Evolutionary conservation across 2,797 vertebrate species (phyloP).

Genomic region (Hipposideros larvatus): DNA sequence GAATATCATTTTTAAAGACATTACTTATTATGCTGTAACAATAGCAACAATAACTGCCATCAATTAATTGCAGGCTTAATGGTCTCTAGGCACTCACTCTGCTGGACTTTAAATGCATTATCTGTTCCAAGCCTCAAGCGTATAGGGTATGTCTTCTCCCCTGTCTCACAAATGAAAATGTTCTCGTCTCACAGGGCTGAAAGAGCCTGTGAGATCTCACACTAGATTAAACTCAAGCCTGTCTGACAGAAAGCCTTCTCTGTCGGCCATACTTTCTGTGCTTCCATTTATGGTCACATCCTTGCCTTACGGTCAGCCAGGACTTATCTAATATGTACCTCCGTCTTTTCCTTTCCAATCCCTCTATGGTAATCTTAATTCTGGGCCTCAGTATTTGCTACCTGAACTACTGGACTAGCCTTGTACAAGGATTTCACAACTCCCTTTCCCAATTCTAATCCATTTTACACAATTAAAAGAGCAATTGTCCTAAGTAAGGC

Average conservation of each 20-base stretch:
- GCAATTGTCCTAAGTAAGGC: neutral
- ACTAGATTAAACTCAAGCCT: neutral
- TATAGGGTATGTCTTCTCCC: neutral
- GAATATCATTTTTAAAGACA: neutral
- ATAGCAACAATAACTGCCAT: neutral
- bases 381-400: neutral
- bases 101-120: neutral
- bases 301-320: neutral
- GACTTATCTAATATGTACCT: accelerated
- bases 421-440: neutral
- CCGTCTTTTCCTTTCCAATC: neutral
- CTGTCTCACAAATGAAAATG: neutral
- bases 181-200: neutral
- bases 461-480: neutral
- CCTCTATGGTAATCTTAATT: neutral
- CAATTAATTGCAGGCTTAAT: neutral
- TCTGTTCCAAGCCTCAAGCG: neutral
- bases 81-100: neutral
- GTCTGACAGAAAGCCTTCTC: neutral
- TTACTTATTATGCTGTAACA: neutral
- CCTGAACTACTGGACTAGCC: neutral
- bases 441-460: neutral
- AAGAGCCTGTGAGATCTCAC: neutral
- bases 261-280: neutral
- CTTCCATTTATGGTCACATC: neutral